phyloP scores from a whole-genome alignment of 2,113 vertebrate species.

The Melanotaenia duboulayi region DNA sequence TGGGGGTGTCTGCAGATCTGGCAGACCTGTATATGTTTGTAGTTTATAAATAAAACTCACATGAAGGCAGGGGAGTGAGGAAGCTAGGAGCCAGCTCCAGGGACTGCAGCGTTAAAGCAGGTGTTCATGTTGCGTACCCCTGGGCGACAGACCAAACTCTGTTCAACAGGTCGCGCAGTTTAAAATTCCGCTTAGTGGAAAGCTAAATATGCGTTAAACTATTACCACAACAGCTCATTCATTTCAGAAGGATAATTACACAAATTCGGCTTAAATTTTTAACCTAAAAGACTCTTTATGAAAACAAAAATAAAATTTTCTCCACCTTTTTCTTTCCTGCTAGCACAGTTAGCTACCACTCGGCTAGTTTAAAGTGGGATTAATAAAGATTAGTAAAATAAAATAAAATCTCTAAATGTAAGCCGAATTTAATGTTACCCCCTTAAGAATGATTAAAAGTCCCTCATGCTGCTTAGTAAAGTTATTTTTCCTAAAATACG shows the following conservation, averaged over 20 bases:
- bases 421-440: no score
- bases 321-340: not conserved
- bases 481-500: rapidly evolving
- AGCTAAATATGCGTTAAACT: rapidly evolving
- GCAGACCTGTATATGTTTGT: constrained; percentile 60
- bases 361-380: no score
- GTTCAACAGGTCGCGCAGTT: not conserved
- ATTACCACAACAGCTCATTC: rapidly evolving
- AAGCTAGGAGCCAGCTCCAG: not conserved
- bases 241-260: not conserved
- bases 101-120: constrained; percentile 34
- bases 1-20: constrained; percentile 37
- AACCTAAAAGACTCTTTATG: not conserved
- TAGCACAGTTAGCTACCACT: not conserved
- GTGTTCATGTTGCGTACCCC: constrained; percentile 12
- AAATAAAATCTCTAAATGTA: no score
- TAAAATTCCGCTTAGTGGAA: not conserved
- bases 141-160: constrained; percentile 5
- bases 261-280: not conserved
- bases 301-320: not conserved
- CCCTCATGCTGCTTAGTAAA: rapidly evolving
- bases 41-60: constrained; percentile 68
- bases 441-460: no score
- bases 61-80: constrained; percentile 24
- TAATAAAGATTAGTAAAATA: no score